These are phyloP conservation scores for Eulithis testata DNA, from an alignment of 2,888 invertebrate species.

Conservation along the genomic window DNA sequence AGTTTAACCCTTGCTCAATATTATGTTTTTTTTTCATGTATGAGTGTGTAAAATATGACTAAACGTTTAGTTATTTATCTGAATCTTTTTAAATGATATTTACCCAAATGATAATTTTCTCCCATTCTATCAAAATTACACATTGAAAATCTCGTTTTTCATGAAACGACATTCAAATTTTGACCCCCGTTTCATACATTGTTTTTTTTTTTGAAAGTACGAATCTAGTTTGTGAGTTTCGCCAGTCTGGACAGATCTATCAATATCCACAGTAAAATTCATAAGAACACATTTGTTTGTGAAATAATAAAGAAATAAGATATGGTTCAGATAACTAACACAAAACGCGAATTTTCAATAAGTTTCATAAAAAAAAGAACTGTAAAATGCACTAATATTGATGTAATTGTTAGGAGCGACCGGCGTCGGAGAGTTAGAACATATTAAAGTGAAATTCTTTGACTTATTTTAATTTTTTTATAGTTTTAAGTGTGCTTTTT, in stretches of 20 bases:
- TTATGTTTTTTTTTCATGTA: slow-evolving; percentile 40
- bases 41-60: slow-evolving; percentile 34
- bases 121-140: too few relatives aligned
- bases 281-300: too few relatives aligned
- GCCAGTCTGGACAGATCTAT: too few relatives aligned
- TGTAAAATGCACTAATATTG: slow-evolving; percentile 36
- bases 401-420: slow-evolving; percentile 25
- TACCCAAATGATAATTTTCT: neutral
- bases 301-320: too few relatives aligned
- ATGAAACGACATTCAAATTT: too few relatives aligned
- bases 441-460: slow-evolving; percentile 48
- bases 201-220: too few relatives aligned
- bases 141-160: too few relatives aligned
- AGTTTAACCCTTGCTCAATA: slow-evolving; percentile 49
- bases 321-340: slow-evolving; percentile 23
- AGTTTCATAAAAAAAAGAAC: slow-evolving; percentile 22
- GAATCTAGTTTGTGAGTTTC: too few relatives aligned
- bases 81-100: slow-evolving; percentile 3
- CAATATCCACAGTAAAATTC: too few relatives aligned
- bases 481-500: slow-evolving; percentile 76
- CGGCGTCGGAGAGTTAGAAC: slow-evolving; percentile 33
- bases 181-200: too few relatives aligned
- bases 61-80: slow-evolving; percentile 26
- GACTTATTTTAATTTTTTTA: slow-evolving; percentile 58
- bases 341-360: slow-evolving; percentile 18